Conservation (phyloP, 2,888 invertebrate genomes). For the Drosophila anceps region DNA sequence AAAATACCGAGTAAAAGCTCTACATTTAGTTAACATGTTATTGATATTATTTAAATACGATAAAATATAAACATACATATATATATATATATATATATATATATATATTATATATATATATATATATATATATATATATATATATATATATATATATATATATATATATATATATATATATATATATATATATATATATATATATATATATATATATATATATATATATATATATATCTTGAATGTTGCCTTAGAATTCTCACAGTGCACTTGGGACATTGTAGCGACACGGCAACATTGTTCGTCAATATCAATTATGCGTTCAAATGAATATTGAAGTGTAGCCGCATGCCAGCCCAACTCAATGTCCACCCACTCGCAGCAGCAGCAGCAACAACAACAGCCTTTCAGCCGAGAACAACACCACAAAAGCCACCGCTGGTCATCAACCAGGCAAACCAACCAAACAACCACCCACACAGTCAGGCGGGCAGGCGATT, state of each 20-base stretch:
- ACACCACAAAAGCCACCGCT: slow-evolving; percentile 62
- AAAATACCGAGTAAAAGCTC: too few species aligned
- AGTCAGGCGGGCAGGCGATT: neutral
- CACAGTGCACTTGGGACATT: slow-evolving; percentile 53
- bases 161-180: neutral
- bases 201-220: neutral
- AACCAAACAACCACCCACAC: slow-evolving; percentile 26
- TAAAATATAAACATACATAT: neutral
- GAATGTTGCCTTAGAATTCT: neutral
- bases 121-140: neutral
- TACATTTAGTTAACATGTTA: neutral
- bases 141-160: neutral
- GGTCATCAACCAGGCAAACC: slow-evolving; percentile 20
- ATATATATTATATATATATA: neutral
- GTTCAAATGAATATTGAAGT: slow-evolving; percentile 82
- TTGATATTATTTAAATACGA: neutral
- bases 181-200: neutral
- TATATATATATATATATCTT: neutral
- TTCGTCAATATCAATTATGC: slow-evolving; percentile 82
- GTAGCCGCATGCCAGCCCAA: slow-evolving; percentile 71
- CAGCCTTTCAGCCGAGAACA: slow-evolving; percentile 40
- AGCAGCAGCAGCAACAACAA: slow-evolving; percentile 13
- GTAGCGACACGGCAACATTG: slow-evolving; percentile 71
- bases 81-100: neutral
- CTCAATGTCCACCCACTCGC: slow-evolving; percentile 27